These are phyloP conservation scores for Trichoplusia ni DNA, from an alignment of 1,140 invertebrate species.

Conservation along the genomic window DNA sequence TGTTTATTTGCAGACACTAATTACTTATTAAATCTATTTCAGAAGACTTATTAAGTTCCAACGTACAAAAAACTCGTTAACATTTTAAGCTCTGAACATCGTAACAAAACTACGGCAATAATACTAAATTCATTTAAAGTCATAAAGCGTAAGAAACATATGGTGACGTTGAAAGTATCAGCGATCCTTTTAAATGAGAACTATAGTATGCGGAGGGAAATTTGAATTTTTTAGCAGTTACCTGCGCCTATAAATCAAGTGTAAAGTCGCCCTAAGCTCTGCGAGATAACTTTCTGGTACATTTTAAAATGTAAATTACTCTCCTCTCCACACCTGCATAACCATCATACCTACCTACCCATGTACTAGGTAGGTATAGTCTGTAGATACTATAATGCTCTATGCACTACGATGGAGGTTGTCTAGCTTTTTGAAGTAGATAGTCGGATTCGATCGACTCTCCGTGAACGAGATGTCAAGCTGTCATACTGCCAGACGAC, in stretches of 20 bases:
- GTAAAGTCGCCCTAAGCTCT: constrained; percentile 73
- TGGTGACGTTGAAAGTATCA: constrained; percentile 47
- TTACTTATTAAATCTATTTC: too few species aligned
- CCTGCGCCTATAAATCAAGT: constrained; percentile 77
- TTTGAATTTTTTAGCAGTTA: constrained; percentile 79
- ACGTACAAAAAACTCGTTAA: too few species aligned
- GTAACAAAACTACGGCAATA: background rate
- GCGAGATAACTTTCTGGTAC: constrained; percentile 56
- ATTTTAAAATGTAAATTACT: constrained; percentile 78
- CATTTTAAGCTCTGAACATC: too few species aligned
- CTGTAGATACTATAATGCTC: background rate
- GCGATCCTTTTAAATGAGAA: constrained; percentile 36
- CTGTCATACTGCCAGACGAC: too few species aligned
- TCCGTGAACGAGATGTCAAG: too few species aligned
- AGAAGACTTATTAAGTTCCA: too few species aligned
- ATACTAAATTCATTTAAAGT: background rate
- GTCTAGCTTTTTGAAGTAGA: too few species aligned
- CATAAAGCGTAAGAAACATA: constrained; percentile 45
- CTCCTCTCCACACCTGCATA: constrained; percentile 8
- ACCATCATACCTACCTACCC: background rate
- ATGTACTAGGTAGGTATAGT: background rate
- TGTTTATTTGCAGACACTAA: too few species aligned
- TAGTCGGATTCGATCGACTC: too few species aligned
- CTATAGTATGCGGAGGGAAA: constrained; percentile 54
- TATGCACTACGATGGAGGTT: too few species aligned